These are phyloP conservation scores for Scaptomyza reducta DNA, from an alignment of 2,888 invertebrate species.

Conservation along the genomic window DNA sequence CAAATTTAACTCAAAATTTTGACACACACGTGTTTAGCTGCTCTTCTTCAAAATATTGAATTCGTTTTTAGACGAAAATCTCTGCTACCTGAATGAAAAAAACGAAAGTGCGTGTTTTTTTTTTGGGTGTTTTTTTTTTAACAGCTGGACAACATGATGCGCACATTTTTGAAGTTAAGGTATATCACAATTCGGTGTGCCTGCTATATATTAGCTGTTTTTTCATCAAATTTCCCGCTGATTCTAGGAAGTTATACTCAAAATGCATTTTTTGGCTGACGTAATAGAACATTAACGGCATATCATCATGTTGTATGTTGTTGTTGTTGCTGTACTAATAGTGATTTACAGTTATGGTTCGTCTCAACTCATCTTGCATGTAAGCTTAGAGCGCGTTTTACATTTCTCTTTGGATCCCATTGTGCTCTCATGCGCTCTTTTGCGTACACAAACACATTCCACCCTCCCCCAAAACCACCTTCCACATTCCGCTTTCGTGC, in stretches of 20 bases:
- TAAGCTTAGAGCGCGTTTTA: slow-evolving; percentile 21
- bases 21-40: slow-evolving; percentile 43
- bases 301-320: background rate
- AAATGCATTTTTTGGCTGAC: slow-evolving; percentile 15
- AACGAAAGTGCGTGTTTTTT: slow-evolving; percentile 1
- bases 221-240: slow-evolving; percentile 22
- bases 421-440: slow-evolving; percentile 20
- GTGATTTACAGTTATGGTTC: no score
- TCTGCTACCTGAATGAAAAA: slow-evolving; percentile 27
- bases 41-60: slow-evolving; percentile 4
- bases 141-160: slow-evolving; percentile 53
- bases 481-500: background rate
- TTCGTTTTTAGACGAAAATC: background rate
- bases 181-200: slow-evolving; percentile 17
- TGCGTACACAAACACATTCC: slow-evolving; percentile 28
- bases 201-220: no score
- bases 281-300: slow-evolving; percentile 2
- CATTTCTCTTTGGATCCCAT: slow-evolving; percentile 7
- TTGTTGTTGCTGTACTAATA: background rate
- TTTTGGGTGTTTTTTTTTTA: slow-evolving; percentile 11
- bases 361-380: background rate
- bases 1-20: slow-evolving; percentile 1
- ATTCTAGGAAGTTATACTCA: slow-evolving; percentile 11
- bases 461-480: background rate
- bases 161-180: slow-evolving; percentile 3